Evolutionary conservation across 2,113 vertebrate species (phyloP).

Genomic region (Archilochus colubris): DNA sequence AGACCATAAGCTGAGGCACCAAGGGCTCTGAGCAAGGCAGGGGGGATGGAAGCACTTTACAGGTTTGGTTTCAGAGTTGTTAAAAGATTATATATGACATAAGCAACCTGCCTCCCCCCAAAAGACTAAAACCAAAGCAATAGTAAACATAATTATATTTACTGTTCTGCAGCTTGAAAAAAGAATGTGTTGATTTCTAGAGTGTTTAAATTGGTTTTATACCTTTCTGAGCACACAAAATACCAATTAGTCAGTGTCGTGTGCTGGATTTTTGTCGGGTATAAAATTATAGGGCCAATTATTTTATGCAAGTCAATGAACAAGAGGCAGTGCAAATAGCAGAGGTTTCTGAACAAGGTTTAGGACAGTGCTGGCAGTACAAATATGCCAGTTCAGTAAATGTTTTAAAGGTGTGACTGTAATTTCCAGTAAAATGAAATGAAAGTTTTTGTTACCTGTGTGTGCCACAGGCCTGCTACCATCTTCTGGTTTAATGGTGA

Average conservation of each 20-base stretch:
- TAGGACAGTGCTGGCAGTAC: neutral
- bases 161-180: neutral
- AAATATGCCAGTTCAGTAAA: neutral
- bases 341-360: neutral
- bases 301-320: slow-evolving; percentile 37
- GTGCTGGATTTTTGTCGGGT: slow-evolving; percentile 64
- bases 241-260: slow-evolving; percentile 66
- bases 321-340: slow-evolving; percentile 41
- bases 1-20: neutral
- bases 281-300: slow-evolving; percentile 72
- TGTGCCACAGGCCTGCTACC: neutral
- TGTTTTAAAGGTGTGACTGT: neutral
- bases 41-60: neutral
- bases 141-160: slow-evolving; percentile 21
- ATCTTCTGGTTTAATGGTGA: neutral
- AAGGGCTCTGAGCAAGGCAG: neutral
- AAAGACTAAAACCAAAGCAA: neutral
- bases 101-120: neutral
- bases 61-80: neutral
- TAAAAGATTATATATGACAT: neutral
- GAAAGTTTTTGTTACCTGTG: neutral
- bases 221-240: slow-evolving; percentile 62
- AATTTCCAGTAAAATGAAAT: neutral
- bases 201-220: slow-evolving; percentile 67
- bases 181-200: slow-evolving; percentile 42